These are phyloP conservation scores for Propithecus deckenii DNA, from an alignment of 2,797 vertebrate species.

Conservation along the genomic window DNA sequence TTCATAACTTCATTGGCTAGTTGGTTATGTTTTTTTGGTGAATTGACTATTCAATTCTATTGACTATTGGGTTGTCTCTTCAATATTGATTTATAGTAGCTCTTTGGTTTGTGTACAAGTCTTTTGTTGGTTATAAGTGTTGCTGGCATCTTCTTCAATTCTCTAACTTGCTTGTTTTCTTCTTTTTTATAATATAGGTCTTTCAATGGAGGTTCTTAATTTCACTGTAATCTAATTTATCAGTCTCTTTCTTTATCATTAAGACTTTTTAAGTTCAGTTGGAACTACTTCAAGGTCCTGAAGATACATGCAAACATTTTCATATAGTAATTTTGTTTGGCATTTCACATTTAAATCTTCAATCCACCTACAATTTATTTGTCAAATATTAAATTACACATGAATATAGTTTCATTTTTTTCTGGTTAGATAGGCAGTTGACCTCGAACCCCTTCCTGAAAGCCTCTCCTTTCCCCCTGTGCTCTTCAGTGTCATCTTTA, in stretches of 20 bases:
- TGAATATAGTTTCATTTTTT: not conserved
- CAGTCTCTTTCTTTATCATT: not conserved
- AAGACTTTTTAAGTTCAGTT: not conserved
- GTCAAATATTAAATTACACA: not conserved
- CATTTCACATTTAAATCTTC: conserved; percentile 6
- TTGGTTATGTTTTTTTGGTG: not conserved
- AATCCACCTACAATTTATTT: not conserved
- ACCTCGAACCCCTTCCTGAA: not conserved
- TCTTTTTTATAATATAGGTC: not conserved
- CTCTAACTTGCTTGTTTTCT: not conserved
- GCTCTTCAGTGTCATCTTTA: not conserved
- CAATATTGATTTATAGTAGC: not conserved
- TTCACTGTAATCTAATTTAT: not conserved
- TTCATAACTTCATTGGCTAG: not conserved
- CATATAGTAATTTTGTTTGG: not conserved
- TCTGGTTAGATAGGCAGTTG: not conserved
- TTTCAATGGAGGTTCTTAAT: not conserved
- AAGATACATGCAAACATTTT: not conserved
- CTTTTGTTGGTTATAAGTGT: not conserved
- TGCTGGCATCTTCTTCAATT: not conserved
- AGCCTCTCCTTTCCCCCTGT: not conserved
- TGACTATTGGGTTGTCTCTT: not conserved
- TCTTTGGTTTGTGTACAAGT: not conserved
- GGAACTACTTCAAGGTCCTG: not conserved
- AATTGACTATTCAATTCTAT: not conserved